Base-by-base conservation (phyloP, 2,888 invertebrate genomes). In the Polymixis lichenea region DNA sequence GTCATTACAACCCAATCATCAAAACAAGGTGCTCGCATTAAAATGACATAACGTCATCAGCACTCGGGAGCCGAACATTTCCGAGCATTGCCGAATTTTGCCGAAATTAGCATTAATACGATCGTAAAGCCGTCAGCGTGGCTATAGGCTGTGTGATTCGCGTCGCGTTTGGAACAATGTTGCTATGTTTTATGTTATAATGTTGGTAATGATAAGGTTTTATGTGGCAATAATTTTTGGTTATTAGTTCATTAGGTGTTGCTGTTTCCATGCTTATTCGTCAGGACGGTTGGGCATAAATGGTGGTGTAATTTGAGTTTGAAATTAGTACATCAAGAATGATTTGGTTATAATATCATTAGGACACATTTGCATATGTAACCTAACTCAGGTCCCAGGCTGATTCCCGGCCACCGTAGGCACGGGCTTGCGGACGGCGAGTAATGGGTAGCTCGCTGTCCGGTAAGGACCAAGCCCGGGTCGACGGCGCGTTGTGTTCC, bases 51-150 rank as follows among this genome's bases (percentile, higher is more conserved):
- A 76, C 78, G 80, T 87, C 88, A 87, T 87, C 86, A 82, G 72
- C 66, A 64, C 61, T 49, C 46, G 65, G 38, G 69, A 72, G 46
- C 82, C 85, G 88, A 87, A 77, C 77, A 74, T 75, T 81, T 46
- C 77, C 84, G 86, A 86, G 77, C 71, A 81, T 81, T 85, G 70
- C 85, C 88, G 86, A 85, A 80, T 83, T 85, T 81, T 74, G 69
- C 66, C 84, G 86, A 90, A 91, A 91, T 91, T 91, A 91, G 89
- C 90, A 87, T 89, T 90, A 90, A 91, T 90, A 77, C 76, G 87
- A 82, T 88, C 89, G 86, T 91, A 91, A 91, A 90, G 67, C 90
- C 91, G 90, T 92, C 91, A 90, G 83, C 91, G 82, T 86, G 83
- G 86, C 89, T 89, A 90, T 89, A 86, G 86, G 86, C 87, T 86